Percentiles rank a stretch among this genome's conserved stretches.
Conservation (phyloP, 2,888 invertebrate species). For the Apotomis betuletana region DNA sequence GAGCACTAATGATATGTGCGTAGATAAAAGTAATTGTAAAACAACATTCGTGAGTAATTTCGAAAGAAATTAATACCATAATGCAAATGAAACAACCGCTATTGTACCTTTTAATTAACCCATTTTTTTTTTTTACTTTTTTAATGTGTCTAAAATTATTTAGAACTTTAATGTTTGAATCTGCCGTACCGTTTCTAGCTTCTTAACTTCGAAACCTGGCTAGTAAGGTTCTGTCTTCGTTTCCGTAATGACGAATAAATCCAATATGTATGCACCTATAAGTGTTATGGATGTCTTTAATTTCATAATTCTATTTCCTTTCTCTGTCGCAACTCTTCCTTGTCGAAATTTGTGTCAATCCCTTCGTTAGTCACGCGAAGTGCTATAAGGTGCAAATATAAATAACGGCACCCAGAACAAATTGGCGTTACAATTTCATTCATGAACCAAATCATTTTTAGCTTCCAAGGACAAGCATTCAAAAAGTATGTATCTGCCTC, state of each 20-base stretch:
- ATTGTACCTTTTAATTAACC: no score
- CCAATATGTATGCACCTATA: conserved; percentile 6
- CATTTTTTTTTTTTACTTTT: no score
- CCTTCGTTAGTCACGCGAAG: neutral
- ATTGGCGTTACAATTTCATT: conserved; percentile 37
- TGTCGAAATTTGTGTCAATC: neutral
- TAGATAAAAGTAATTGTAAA: no score
- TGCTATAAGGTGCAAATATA: conserved; percentile 47
- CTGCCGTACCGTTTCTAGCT: no score
- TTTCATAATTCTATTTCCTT: conserved; percentile 41
- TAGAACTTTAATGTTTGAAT: no score
- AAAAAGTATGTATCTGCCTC: conserved; percentile 61
- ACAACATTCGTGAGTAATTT: no score
- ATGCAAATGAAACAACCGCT: no score
- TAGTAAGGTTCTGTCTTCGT: no score
- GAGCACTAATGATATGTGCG: no score
- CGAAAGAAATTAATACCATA: no score
- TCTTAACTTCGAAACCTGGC: no score
- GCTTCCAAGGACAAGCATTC: conserved; percentile 68
- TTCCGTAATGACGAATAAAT: neutral
- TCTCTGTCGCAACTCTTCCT: conserved; percentile 35
- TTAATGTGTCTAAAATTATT: no score
- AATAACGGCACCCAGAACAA: conserved; percentile 52
- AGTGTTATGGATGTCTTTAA: conserved; percentile 33
- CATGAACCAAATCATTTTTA: conserved; percentile 46